phyloP scores from a whole-genome alignment of 1,140 invertebrate genomes.

The Manduca sexta region DNA sequence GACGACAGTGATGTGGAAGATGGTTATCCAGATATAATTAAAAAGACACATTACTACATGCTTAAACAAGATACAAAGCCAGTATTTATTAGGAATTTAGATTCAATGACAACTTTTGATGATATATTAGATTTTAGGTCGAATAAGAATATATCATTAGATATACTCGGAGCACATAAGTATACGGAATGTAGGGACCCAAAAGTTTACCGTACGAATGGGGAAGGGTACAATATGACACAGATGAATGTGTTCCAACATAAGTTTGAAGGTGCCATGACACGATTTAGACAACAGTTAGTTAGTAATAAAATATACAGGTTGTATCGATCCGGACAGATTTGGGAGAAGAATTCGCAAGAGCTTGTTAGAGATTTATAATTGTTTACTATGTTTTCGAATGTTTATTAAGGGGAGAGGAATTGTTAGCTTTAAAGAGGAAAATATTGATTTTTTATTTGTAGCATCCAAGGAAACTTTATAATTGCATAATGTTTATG shows the following conservation, averaged over 20 bases:
- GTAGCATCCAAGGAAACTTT: too few relatives aligned
- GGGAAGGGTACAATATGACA: conserved; percentile 60
- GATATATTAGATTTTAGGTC: conserved; percentile 55
- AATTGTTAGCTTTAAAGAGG: too few relatives aligned
- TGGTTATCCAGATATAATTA: conserved; percentile 64
- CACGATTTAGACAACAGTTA: conserved; percentile 57
- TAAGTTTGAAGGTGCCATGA: conserved; percentile 69
- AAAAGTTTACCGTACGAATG: conserved; percentile 43
- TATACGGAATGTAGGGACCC: conserved; percentile 64
- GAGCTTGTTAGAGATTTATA: conserved; percentile 46
- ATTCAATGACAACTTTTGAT: conserved; percentile 59
- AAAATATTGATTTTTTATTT: too few relatives aligned
- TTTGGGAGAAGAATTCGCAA: conserved; percentile 56
- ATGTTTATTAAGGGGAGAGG: too few relatives aligned
- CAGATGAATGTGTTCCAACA: conserved; percentile 67
- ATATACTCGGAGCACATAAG: conserved; percentile 60
- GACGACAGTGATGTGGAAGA: conserved; percentile 64
- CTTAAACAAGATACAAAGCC: conserved; percentile 41
- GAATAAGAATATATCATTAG: conserved; percentile 35
- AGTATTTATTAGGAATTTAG: conserved; percentile 59
- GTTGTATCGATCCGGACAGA: conserved; percentile 61
- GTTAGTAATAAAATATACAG: conserved; percentile 66
- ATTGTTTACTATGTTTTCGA: neutral
- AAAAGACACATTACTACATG: conserved; percentile 66
- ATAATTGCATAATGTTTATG: too few relatives aligned